Evolutionary conservation across 2,797 vertebrate species (phyloP).

Genomic region (Oreochromis mossambicus): DNA sequence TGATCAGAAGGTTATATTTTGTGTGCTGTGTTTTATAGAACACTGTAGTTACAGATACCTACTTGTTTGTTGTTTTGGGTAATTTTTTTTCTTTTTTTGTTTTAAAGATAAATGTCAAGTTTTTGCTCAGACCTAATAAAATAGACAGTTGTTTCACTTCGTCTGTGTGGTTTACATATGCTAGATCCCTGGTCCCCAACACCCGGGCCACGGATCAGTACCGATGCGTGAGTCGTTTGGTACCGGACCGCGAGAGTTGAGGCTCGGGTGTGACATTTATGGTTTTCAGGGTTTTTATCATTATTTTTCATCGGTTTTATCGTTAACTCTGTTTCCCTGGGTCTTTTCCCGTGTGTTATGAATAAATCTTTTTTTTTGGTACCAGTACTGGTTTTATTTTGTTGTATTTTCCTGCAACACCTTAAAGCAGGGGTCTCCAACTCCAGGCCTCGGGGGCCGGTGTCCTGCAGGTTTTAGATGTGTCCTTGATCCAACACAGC

Average conservation of each 20-base stretch:
- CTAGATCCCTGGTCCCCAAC: neutral
- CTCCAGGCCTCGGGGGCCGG: rapidly evolving
- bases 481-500: neutral
- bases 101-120: constrained; percentile 63
- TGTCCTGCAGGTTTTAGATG: neutral
- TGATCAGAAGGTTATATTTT: constrained; percentile 77
- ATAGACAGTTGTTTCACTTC: constrained; percentile 49
- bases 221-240: neutral
- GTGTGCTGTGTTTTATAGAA: constrained; percentile 80
- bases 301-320: neutral
- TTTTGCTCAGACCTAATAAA: constrained; percentile 72
- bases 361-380: neutral
- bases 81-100: constrained; percentile 43
- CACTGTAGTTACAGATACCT: constrained; percentile 58
- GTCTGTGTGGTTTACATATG: constrained; percentile 8
- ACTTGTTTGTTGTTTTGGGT: constrained; percentile 54
- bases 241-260: neutral
- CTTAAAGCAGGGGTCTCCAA: neutral
- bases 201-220: rapidly evolving
- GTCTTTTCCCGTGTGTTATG: neutral
- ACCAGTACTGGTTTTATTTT: neutral
- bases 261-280: neutral
- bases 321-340: neutral
- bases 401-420: neutral
- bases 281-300: neutral